A percentile compares a stretch with the other conserved stretches of the same genome.
Conservation (phyloP, 64 coral and sea anemone species). For the Trachythela sp. region DNA sequence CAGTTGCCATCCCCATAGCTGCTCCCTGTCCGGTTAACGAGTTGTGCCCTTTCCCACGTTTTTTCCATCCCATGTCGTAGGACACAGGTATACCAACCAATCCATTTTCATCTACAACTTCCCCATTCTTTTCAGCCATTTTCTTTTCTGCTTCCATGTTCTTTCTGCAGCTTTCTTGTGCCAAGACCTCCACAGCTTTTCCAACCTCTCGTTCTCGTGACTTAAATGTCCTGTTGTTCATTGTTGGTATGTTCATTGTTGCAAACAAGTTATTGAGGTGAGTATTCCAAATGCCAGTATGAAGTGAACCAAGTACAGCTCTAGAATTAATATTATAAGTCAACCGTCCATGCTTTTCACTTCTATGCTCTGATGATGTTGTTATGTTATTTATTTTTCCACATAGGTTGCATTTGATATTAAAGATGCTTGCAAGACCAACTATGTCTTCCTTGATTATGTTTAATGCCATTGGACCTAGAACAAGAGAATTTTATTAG, state of each 20-base stretch:
- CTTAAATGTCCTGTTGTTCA: slow-evolving; percentile 47
- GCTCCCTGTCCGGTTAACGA: slow-evolving; percentile 52
- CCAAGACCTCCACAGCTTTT: slow-evolving; percentile 36
- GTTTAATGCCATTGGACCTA: background rate
- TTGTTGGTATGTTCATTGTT: slow-evolving; percentile 58
- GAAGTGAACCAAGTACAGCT: slow-evolving; percentile 50
- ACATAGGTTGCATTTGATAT: background rate
- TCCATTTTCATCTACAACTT: background rate
- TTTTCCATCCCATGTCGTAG: slow-evolving; percentile 65
- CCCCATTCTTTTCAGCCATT: background rate
- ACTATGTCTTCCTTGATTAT: background rate
- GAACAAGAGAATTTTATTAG: background rate
- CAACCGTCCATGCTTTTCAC: background rate
- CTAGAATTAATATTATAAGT: slow-evolving; percentile 22
- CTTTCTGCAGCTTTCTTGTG: slow-evolving; percentile 47
- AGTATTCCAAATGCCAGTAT: slow-evolving; percentile 50
- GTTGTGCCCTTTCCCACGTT: slow-evolving; percentile 43
- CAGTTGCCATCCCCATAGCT: slow-evolving; percentile 51
- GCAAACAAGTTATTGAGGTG: slow-evolving; percentile 48
- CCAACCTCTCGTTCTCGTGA: slow-evolving; percentile 51
- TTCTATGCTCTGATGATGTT: background rate
- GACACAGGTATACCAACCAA: slow-evolving; percentile 28
- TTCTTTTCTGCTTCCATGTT: background rate
- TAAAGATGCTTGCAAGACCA: background rate
- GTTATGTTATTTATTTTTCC: background rate